A percentile compares a stretch with the other conserved stretches of the same genome.
Evolutionary conservation across 2,797 vertebrate genomes (phyloP).

Genomic region (Salmo trutta): DNA sequence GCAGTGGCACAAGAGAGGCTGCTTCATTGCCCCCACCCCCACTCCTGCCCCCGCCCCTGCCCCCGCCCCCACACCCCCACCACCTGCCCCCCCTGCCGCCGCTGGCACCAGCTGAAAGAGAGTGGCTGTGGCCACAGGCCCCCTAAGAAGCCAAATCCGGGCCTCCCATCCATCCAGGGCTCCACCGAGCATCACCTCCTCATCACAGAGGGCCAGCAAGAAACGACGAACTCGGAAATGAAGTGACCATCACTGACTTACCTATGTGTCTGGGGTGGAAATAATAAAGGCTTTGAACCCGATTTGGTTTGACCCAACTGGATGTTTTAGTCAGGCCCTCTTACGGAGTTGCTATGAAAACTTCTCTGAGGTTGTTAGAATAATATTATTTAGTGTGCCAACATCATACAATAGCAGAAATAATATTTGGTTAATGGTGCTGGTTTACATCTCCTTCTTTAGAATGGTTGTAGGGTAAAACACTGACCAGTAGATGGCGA

Average conservation of each 20-base stretch:
- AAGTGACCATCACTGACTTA: neutral
- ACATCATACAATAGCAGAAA: neutral
- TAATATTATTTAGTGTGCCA: conserved; percentile 1
- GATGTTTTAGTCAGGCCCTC: neutral
- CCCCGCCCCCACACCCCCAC: conserved; percentile 58
- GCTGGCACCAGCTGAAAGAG: conserved; percentile 80
- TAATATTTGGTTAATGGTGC: neutral
- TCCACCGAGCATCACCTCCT: neutral
- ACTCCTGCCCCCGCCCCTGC: conserved; percentile 57
- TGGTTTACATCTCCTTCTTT: neutral
- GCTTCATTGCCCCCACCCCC: conserved; percentile 64
- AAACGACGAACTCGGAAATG: conserved; percentile 4
- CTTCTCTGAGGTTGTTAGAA: neutral
- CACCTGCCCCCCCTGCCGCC: conserved; percentile 60
- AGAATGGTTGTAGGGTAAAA: neutral
- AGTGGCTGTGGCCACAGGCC: neutral
- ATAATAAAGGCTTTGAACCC: conserved; percentile 3
- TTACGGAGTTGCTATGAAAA: neutral
- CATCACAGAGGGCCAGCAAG: neutral
- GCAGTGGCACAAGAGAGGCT: conserved; percentile 91
- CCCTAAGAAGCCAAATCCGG: neutral
- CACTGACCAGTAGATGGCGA: neutral
- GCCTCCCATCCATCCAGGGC: neutral
- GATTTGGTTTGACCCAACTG: neutral
- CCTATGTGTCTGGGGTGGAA: neutral